These are phyloP conservation scores for Temnothorax ravouxi DNA, from an alignment of 2,888 invertebrate species.

Conservation along the genomic window DNA sequence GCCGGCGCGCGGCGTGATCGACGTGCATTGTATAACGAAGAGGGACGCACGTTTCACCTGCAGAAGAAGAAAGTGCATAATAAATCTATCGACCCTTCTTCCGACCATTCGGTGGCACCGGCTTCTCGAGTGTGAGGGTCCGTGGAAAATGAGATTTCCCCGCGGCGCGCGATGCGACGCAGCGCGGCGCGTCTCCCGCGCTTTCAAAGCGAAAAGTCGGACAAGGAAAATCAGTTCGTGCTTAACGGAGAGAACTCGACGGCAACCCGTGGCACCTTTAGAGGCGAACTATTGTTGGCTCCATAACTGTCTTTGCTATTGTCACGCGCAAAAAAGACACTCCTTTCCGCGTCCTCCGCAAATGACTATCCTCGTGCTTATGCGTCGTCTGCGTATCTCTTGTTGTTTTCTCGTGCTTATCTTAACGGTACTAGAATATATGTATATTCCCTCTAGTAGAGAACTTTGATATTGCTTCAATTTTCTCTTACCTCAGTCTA, in stretches of 20 bases:
- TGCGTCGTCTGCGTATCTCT: not conserved
- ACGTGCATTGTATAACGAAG: conserved; percentile 42
- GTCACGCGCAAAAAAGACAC: conserved; percentile 37
- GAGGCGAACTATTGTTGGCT: conserved; percentile 24
- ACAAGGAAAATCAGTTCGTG: conserved; percentile 64
- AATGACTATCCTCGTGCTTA: conserved; percentile 26
- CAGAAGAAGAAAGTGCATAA: conserved; percentile 59
- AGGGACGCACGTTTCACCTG: conserved; percentile 16
- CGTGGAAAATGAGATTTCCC: conserved; percentile 69
- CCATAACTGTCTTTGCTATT: not conserved
- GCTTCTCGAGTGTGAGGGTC: conserved; percentile 41
- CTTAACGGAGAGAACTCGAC: conserved; percentile 52
- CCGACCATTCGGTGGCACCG: conserved; percentile 34
- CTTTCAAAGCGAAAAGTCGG: conserved; percentile 58
- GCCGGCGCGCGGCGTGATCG: conserved; percentile 4
- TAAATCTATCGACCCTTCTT: conserved; percentile 62
- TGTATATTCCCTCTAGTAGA: not conserved
- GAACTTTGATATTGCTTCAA: conserved; percentile 4
- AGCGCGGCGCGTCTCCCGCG: conserved; percentile 49
- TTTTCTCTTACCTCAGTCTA: not conserved
- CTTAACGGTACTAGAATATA: not conserved
- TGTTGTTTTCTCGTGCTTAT: conserved; percentile 5
- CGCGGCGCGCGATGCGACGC: conserved; percentile 29
- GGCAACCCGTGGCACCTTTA: conserved; percentile 15
- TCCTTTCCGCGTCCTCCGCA: not conserved